Evolutionary conservation across 2,113 vertebrate species (phyloP).

Genomic region (Delphinapterus leucas): DNA sequence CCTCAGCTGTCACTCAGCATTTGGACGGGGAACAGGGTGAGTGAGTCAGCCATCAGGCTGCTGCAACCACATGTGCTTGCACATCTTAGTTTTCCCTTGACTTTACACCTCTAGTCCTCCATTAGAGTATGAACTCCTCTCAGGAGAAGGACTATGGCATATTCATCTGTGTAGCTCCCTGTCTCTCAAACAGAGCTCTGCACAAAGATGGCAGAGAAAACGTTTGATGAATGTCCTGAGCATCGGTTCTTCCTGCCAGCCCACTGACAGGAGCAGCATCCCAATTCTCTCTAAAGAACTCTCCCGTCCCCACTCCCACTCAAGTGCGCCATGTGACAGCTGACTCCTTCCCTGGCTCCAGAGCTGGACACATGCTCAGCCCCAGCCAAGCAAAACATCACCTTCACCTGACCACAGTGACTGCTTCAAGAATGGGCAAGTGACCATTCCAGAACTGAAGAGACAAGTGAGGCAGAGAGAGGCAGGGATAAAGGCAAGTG

Average conservation of each 20-base stretch:
- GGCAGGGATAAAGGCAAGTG: neutral
- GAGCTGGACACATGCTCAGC: neutral
- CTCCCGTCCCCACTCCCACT: neutral
- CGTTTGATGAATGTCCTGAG: neutral
- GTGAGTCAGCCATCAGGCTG: neutral
- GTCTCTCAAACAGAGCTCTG: neutral
- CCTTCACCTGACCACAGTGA: neutral
- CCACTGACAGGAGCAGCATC: neutral
- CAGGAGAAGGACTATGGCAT: neutral
- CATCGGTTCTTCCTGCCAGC: neutral
- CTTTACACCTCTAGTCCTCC: neutral
- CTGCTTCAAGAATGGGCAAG: neutral
- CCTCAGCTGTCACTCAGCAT: neutral
- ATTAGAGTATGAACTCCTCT: neutral
- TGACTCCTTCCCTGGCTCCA: neutral
- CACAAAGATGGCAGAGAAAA: neutral
- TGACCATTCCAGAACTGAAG: neutral
- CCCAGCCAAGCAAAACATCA: neutral
- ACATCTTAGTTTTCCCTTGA: neutral
- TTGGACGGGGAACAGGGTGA: fast-evolving
- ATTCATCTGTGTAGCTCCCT: neutral
- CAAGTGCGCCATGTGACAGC: neutral
- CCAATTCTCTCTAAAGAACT: neutral
- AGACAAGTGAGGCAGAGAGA: neutral
- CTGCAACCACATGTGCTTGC: neutral